Evolutionary conservation across 2,888 invertebrate genomes (phyloP).

Genomic region (Morpho achilles): DNA sequence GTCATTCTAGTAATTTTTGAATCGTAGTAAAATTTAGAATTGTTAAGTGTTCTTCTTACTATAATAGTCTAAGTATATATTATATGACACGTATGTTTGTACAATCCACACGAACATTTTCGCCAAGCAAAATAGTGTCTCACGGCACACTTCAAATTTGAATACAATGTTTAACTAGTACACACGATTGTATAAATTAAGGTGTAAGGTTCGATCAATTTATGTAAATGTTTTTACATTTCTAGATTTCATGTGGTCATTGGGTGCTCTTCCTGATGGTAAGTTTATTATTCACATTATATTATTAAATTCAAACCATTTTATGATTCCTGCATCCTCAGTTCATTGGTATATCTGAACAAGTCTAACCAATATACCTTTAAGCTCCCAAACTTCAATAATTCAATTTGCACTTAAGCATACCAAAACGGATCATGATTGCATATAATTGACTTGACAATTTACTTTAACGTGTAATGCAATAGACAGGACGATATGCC

Average conservation of each 20-base stretch:
- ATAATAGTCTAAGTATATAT: constrained; percentile 50
- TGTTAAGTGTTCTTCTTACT: constrained; percentile 50
- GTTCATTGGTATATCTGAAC: constrained; percentile 35
- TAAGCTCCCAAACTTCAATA: constrained; percentile 16
- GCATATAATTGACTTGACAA: constrained; percentile 44
- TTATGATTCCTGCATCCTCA: constrained; percentile 49
- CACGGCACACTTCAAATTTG: constrained; percentile 56
- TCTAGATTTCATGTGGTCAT: constrained; percentile 99
- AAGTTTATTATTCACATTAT: constrained; percentile 78
- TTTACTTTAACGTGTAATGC: constrained; percentile 42
- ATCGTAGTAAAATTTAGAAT: constrained; percentile 55
- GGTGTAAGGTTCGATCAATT: constrained; percentile 74
- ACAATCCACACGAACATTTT: constrained; percentile 48
- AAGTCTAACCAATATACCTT: constrained; percentile 20
- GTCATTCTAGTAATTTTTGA: constrained; percentile 52
- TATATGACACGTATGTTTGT: constrained; percentile 46
- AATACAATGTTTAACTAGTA: constrained; percentile 39
- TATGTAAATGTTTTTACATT: constrained; percentile 81
- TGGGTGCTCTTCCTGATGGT: constrained; percentile 99
- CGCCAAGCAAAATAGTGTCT: constrained; percentile 80
- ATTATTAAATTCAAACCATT: constrained; percentile 57
- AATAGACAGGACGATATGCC: constrained; percentile 45
- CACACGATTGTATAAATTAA: constrained; percentile 57
- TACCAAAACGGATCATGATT: constrained; percentile 48
- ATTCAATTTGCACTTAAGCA: constrained; percentile 40